Evolutionary conservation across 2,113 vertebrate genomes (phyloP).

Genomic region (Takifugu flavidus): DNA sequence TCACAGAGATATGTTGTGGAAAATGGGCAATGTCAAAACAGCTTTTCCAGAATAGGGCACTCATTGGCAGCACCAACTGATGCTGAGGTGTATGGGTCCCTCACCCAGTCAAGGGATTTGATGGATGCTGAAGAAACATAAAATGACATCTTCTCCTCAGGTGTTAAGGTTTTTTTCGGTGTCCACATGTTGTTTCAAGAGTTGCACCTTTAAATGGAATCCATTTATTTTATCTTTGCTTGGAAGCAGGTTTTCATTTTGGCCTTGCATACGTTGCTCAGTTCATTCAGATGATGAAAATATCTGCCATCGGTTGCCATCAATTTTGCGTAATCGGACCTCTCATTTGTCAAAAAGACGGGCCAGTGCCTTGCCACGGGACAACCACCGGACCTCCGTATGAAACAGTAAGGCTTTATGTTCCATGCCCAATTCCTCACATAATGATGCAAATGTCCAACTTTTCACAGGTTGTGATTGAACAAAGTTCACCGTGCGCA

Average conservation of each 20-base stretch:
- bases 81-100: conserved; percentile 19
- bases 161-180: conserved; percentile 9
- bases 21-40: too few relatives aligned
- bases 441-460: too few relatives aligned
- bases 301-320: conserved; percentile 7
- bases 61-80: too few relatives aligned
- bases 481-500: too few relatives aligned
- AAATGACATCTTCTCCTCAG: conserved; percentile 18
- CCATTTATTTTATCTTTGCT: background rate
- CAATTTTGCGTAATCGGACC: conserved; percentile 2
- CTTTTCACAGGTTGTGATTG: too few relatives aligned
- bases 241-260: conserved; percentile 10
- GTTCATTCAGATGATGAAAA: too few relatives aligned
- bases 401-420: too few relatives aligned
- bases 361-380: background rate
- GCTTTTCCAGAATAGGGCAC: too few relatives aligned
- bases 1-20: too few relatives aligned
- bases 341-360: background rate
- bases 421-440: too few relatives aligned
- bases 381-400: background rate
- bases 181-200: conserved; percentile 8
- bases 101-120: conserved; percentile 37
- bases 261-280: conserved; percentile 5
- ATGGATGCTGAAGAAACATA: conserved; percentile 13
- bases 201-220: background rate